Base-by-base conservation (phyloP, 1,140 invertebrate genomes). In the Muscidifurax raptorellus region DNA sequence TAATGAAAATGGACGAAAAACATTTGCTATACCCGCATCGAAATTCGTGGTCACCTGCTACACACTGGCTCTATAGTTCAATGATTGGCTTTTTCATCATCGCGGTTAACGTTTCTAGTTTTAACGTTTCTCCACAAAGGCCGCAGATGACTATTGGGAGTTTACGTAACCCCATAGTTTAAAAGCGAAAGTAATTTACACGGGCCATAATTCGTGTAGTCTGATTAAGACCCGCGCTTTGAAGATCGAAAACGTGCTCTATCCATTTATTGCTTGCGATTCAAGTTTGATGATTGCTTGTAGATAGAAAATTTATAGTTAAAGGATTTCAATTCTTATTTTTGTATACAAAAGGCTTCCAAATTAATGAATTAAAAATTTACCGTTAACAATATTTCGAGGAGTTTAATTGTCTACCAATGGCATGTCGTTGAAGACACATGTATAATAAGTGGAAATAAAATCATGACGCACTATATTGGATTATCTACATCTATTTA, bases 151-250 rank as follows among this genome's bases (percentile, higher is more conserved):
- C 25, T 22, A 36, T 67, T 40, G 1, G 36, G 22, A 40, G 30
- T 32, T 80, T 80, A 80, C 64, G 25, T 69, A 80, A 80, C 18
- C 22, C 36, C 22, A n/a, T 30, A 47, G 28, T 28, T 72, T 1
- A 80, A 80, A 72, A 80, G n/a, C 40, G 40, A 80, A 72, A 72
- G 67, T 80, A 72, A 44, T 52, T 80, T n/a, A n/a, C 18, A 47
- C 25, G n/a, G 5, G 10, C 30, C 2, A 18, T 32, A 30, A 10
- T n/a, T 15, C 5, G 28, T 25, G 6, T 7, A 67, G 44, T 10
- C 3, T 13, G 13, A 15, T 40, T 13, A 13, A 47, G 2, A 47
- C 15, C 15, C 13, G 44, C 44, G 22, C 15, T 22, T 18, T 59
- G 3, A 22, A 6, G 52, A 22, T 59, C 52, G 52, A 18, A 59